Base-by-base conservation (phyloP, 2,797 vertebrate species). In the Phrynocephalus vlangalii region DNA sequence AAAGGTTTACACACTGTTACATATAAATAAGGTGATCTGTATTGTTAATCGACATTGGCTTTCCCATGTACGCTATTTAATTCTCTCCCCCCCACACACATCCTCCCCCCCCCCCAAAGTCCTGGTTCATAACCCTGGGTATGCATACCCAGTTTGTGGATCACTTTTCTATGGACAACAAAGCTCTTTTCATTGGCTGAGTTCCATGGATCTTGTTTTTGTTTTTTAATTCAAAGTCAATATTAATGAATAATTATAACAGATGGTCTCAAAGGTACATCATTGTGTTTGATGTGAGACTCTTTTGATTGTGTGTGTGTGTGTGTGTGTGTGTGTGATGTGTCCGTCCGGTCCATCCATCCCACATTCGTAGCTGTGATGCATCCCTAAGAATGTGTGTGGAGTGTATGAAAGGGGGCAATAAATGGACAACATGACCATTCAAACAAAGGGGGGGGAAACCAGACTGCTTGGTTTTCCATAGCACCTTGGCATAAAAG, bases 401-500 rank as follows among this genome's bases (percentile, higher is more conserved):
- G 88, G 77, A 30, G 30, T n/a, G n/a, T n/a, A n/a, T 0, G 79
- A 85, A 85, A 50, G n/a, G 30, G 50, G 71, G 52, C 60, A 76
- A 81, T 22, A 92, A 90, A 90, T 1, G 52, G 86, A 67, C 88
- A 82, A 87, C 48, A n/a, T 81, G 88, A 82, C 90, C 85, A 85
- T 91, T 86, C 0, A 67, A 91, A 92, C 77, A 82, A 83, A 84
- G 52, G 16, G 38, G 16, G 48, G 66, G 71, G 86, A n/a, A 87
- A 82, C 85, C 88, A 83, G 48, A 50, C 71, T 68, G 88, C 86
- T 84, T 83, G 95, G n/a, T n/a, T 95, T 94, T 96, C 96, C 95
- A 96, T 91, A 93, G 94, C 93, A 96, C 82, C 90, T 90, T 95
- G 81, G 93, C 88, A 90, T 94, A 95, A 93, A 93, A 96, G 95